Conservation (phyloP, 1,140 invertebrate species). For the Goniozus legneri region DNA sequence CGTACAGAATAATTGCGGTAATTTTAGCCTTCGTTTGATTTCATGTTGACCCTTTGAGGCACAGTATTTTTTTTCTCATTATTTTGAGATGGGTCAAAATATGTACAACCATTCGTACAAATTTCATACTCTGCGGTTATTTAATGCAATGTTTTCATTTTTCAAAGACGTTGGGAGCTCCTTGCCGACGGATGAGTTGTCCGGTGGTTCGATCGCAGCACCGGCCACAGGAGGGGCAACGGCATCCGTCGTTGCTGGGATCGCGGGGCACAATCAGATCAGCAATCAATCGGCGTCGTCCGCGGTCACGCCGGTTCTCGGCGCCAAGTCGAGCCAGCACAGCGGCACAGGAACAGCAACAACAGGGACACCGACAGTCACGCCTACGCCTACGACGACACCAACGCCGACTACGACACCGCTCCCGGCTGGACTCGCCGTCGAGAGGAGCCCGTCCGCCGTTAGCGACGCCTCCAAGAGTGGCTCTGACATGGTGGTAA, state of each 20-base stretch:
- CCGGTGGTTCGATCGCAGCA: constrained; percentile 44
- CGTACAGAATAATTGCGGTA: too few relatives aligned
- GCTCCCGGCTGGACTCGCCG: constrained; percentile 41
- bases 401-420: constrained; percentile 27
- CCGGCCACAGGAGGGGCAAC: constrained; percentile 40
- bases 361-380: constrained; percentile 16
- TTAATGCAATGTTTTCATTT: not conserved
- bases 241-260: constrained; percentile 22
- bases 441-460: constrained; percentile 64
- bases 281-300: constrained; percentile 32
- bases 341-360: constrained; percentile 22
- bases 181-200: constrained; percentile 50
- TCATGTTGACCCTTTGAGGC: too few relatives aligned
- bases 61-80: not conserved
- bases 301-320: constrained; percentile 23
- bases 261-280: constrained; percentile 9
- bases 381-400: constrained; percentile 28
- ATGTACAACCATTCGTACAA: not conserved
- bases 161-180: constrained; percentile 50
- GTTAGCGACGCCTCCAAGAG: constrained; percentile 72
- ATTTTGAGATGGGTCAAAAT: not conserved
- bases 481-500: constrained; percentile 70
- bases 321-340: constrained; percentile 29
- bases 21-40: too few relatives aligned
- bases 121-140: not conserved